phyloP scores from a whole-genome alignment of 1,140 invertebrate species.

The Drosophila parvula region DNA sequence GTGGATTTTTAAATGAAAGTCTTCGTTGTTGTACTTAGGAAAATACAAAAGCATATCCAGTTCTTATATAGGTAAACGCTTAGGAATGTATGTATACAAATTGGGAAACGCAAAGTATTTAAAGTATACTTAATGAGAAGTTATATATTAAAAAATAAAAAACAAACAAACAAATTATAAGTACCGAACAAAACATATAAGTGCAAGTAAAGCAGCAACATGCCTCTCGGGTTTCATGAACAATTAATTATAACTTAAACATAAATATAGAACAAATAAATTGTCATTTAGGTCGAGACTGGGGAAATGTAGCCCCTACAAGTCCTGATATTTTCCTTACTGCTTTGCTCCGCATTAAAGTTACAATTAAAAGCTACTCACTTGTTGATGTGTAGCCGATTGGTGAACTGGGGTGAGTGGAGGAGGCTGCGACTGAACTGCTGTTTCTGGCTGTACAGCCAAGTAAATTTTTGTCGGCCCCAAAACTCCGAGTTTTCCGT shows the following conservation, averaged over 20 bases:
- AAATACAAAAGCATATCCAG: constrained; percentile 42
- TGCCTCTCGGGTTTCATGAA: constrained; percentile 47
- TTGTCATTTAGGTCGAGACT: constrained; percentile 30
- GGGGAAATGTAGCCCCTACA: constrained; percentile 15
- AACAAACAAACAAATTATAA: constrained; percentile 56
- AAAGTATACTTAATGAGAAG: constrained; percentile 17
- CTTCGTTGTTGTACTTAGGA: constrained; percentile 33
- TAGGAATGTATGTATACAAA: constrained; percentile 60
- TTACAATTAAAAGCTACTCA: constrained; percentile 83
- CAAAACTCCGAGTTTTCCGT: constrained; percentile 91
- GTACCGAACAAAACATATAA: constrained; percentile 59
- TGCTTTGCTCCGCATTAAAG: constrained; percentile 36
- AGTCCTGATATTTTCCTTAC: constrained; percentile 24
- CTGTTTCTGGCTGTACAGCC: constrained; percentile 89
- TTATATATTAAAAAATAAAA: constrained; percentile 7
- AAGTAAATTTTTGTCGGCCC: constrained; percentile 93
- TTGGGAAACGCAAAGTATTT: constrained; percentile 17
- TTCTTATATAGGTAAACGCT: constrained; percentile 31
- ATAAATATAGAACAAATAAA: constrained; percentile 38
- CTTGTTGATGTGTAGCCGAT: constrained; percentile 80
- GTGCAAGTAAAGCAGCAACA: constrained; percentile 65
- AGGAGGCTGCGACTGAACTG: constrained; percentile 84
- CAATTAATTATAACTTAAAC: constrained; percentile 58
- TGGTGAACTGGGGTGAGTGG: constrained; percentile 85
- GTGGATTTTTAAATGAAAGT: constrained; percentile 40